These are phyloP conservation scores for Psittacula derbiana DNA, from an alignment of 2,797 vertebrate species.

Conservation along the genomic window DNA sequence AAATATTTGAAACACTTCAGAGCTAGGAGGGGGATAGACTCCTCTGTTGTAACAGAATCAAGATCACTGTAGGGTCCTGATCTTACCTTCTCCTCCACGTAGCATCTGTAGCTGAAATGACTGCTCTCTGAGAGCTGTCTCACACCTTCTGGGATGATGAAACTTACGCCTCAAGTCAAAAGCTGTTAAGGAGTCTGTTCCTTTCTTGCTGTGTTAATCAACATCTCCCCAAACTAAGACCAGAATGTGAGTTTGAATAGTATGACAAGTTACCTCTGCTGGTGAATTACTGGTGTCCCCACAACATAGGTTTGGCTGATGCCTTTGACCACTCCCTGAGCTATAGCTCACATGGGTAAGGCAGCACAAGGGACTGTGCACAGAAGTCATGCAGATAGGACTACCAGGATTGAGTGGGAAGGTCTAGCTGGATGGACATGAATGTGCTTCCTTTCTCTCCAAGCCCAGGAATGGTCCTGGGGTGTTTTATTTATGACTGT, in stretches of 20 bases:
- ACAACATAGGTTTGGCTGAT: rapidly evolving
- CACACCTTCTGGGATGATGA: background rate
- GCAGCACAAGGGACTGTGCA: background rate
- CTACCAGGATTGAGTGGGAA: background rate
- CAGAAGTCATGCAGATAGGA: background rate
- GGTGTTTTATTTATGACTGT: background rate
- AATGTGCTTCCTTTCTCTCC: background rate
- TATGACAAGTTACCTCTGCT: background rate
- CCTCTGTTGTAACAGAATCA: background rate
- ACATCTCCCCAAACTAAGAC: background rate
- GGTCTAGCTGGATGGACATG: background rate
- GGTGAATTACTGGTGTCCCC: background rate
- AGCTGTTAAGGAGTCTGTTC: background rate
- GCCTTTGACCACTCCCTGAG: background rate
- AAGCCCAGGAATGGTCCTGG: background rate
- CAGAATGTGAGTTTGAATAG: background rate
- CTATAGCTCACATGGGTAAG: background rate
- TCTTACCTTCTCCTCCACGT: background rate
- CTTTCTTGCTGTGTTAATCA: background rate
- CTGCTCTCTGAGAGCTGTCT: background rate
- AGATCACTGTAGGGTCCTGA: background rate
- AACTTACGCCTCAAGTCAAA: background rate
- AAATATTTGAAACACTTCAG: background rate
- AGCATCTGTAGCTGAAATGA: background rate
- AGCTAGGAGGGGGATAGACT: background rate